These are phyloP conservation scores for Saimiri boliviensis DNA, from an alignment of 2,113 vertebrate species.

Conservation along the genomic window DNA sequence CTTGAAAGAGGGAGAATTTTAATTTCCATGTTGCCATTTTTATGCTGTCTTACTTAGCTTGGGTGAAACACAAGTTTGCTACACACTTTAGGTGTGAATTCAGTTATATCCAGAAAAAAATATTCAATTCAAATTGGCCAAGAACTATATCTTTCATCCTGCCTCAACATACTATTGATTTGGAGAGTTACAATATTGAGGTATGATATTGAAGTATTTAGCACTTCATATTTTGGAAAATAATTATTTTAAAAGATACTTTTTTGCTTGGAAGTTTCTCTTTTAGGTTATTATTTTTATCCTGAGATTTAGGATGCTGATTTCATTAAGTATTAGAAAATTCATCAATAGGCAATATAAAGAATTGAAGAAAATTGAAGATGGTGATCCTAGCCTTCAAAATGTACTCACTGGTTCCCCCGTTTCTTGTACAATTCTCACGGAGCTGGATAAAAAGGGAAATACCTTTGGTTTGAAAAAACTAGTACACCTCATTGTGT, in stretches of 20 bases:
- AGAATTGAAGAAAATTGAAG: conserved; percentile 7
- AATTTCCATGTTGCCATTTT: neutral
- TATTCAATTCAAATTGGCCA: neutral
- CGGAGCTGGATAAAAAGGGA: neutral
- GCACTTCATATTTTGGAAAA: neutral
- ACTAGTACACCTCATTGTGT: conserved; percentile 5
- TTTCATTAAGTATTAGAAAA: conserved; percentile 19
- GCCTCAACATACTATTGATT: neutral
- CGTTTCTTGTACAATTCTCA: conserved; percentile 31
- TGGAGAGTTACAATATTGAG: neutral
- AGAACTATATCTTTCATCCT: neutral
- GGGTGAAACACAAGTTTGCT: neutral
- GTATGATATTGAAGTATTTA: neutral
- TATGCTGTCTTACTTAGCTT: neutral
- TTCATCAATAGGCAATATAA: neutral
- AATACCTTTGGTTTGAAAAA: conserved; percentile 30
- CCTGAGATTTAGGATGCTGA: neutral
- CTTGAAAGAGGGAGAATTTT: conserved; percentile 27
- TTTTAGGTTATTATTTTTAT: conserved; percentile 49
- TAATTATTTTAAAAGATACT: neutral
- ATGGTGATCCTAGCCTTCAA: neutral
- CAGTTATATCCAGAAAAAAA: neutral
- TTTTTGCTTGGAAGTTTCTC: neutral
- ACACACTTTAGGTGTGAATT: conserved; percentile 18
- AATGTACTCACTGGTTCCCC: neutral